phyloP scores from a whole-genome alignment of 1,140 invertebrate genomes.

The Drosophila bocqueti region DNA sequence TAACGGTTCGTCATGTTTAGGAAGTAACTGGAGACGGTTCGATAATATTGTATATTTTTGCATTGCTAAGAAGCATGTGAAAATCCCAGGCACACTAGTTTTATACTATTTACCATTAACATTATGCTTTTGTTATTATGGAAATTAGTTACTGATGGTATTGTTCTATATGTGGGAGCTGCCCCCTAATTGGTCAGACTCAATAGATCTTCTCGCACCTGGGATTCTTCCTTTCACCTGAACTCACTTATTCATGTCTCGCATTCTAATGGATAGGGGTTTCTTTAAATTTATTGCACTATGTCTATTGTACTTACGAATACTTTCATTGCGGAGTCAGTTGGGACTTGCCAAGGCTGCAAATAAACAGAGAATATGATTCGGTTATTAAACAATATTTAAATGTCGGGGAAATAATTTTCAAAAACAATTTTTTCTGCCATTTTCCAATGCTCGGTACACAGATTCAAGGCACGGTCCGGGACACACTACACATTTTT shows the following conservation, averaged over 20 bases:
- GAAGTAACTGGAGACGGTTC: slow-evolving; percentile 42
- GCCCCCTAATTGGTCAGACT: slow-evolving; percentile 4
- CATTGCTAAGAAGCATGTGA: slow-evolving; percentile 11
- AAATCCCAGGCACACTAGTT: slow-evolving; percentile 2
- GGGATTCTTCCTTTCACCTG: slow-evolving; percentile 10
- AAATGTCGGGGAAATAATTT: neutral
- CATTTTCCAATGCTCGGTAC: neutral
- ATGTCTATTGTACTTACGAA: slow-evolving; percentile 72
- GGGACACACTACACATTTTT: slow-evolving; percentile 6
- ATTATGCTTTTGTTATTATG: neutral
- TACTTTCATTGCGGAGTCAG: slow-evolving; percentile 78
- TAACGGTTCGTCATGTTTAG: slow-evolving; percentile 33
- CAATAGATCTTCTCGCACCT: slow-evolving; percentile 25
- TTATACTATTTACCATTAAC: neutral
- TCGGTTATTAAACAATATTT: slow-evolving; percentile 27
- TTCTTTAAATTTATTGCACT: neutral
- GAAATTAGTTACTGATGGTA: slow-evolving; percentile 16
- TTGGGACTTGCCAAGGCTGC: slow-evolving; percentile 69
- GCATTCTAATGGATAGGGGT: slow-evolving; percentile 8
- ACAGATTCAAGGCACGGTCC: slow-evolving; percentile 2
- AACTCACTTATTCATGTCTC: slow-evolving; percentile 23
- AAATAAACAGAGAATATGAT: slow-evolving; percentile 59
- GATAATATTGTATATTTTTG: slow-evolving; percentile 1
- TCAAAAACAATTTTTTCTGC: neutral
- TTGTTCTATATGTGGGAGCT: slow-evolving; percentile 41